Conservation (phyloP, 2,888 invertebrate species). For the Eilema griseolum region DNA sequence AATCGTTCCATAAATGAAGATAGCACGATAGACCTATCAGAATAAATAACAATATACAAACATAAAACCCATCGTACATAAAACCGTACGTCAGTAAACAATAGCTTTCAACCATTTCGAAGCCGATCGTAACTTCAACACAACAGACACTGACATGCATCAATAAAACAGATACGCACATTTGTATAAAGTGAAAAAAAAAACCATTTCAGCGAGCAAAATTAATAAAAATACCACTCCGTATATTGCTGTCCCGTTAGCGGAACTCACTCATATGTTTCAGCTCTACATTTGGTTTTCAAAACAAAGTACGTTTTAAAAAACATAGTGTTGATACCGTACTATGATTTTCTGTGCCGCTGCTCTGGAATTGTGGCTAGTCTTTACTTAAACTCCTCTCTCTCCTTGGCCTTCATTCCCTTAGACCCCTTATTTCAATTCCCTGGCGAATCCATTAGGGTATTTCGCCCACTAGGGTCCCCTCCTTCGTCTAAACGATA, state of each 20-base stretch:
- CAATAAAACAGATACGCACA: constrained; percentile 4
- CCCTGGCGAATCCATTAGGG: too few species aligned
- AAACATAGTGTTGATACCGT: constrained; percentile 53
- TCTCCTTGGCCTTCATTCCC: too few species aligned
- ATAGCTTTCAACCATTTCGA: not conserved
- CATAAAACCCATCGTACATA: not conserved
- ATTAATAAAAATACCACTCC: constrained; percentile 14
- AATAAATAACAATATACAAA: not conserved
- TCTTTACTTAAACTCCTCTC: not conserved
- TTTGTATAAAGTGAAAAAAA: constrained; percentile 9
- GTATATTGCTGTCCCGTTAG: constrained; percentile 32
- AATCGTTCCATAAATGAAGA: not conserved
- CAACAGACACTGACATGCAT: constrained; percentile 8
- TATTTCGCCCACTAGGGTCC: too few species aligned
- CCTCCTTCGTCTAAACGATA: too few species aligned
- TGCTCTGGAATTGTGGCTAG: not conserved
- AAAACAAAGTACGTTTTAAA: constrained; percentile 60
- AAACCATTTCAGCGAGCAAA: constrained; percentile 10
- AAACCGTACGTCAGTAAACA: not conserved
- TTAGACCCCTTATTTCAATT: too few species aligned
- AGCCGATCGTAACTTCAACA: constrained; percentile 10
- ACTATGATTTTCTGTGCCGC: constrained; percentile 21
- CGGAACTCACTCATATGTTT: constrained; percentile 37
- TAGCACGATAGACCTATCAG: not conserved
- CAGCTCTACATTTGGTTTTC: constrained; percentile 43